Evolutionary conservation across 2,888 invertebrate genomes (phyloP).

Genomic region (Ectemnius lituratus): DNA sequence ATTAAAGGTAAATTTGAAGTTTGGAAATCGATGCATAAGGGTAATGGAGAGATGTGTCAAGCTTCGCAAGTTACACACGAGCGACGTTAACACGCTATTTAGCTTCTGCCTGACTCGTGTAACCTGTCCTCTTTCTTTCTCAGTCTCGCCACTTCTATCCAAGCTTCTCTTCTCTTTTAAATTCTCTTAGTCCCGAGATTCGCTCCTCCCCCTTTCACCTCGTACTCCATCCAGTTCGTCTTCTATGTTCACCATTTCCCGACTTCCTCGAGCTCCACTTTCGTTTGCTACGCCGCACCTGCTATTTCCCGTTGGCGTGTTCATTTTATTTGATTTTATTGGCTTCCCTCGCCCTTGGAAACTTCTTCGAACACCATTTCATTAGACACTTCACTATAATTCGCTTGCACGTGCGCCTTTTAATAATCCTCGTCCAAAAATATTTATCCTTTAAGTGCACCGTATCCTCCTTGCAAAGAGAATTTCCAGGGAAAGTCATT

Average conservation of each 20-base stretch:
- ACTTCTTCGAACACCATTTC: not conserved
- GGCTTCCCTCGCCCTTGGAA: not conserved
- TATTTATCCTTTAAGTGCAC: not conserved
- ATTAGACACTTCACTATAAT: not conserved
- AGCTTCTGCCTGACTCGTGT: conserved; percentile 53
- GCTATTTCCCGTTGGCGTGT: not conserved
- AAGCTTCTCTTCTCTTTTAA: not conserved
- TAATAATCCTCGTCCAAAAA: not conserved
- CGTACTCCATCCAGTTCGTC: not conserved
- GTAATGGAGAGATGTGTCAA: conserved; percentile 74
- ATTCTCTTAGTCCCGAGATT: not conserved
- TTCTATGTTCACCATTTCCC: not conserved
- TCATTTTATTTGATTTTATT: not conserved
- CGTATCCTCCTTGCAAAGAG: not conserved
- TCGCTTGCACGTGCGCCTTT: not conserved
- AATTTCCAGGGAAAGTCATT: not conserved
- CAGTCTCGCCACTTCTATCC: not conserved
- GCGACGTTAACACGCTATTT: conserved; percentile 61
- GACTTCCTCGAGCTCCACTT: not conserved
- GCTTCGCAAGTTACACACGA: conserved; percentile 66
- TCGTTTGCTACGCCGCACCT: not conserved
- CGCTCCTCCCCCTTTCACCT: conserved; percentile 1
- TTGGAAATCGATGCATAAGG: conserved; percentile 29
- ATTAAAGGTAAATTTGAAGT: conserved; percentile 69
- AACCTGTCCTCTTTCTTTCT: conserved; percentile 41